Base-by-base conservation (phyloP, 2,113 vertebrate species). In the Orycteropus afer region DNA sequence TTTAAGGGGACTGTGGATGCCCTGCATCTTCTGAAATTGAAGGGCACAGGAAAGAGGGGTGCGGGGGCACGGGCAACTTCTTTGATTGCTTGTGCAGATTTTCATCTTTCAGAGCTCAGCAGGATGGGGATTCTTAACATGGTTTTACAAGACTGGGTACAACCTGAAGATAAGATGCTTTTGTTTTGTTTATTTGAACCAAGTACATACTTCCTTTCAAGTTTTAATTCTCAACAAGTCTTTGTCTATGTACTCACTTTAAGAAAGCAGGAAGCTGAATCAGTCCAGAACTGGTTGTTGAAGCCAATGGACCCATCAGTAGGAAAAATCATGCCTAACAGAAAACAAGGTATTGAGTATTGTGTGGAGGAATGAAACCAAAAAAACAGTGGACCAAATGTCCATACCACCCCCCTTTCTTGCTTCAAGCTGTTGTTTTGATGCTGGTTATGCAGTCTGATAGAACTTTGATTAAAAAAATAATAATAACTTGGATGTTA, bases 401-500 rank as follows among this genome's bases (percentile, higher is more conserved):
- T 63, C 71, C 71, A 53, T 11, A 57, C 61, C 82, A 9, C 2
- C 8, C 22, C 22, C 15, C n/a, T 49, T 77, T 87, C 40, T 59
- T 90, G 63, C 25, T 80, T 90, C 18, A 90, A 73, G 47, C 32
- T 86, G 5, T 34, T 78, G 53, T 82, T 81, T 74, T 47, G 61
- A 86, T 82, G 47, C 59, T 86, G 13, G 20, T n/a, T 73, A 57
- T 92, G 53, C 13, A 53, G 17, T 5, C 29, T 81, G 27, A 67
- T 17, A 18, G 81, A 67, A 18, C 22, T 3, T 88, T 47, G 25
- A 61, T 78, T 32, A 78, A 91, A 86, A 82, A n/a, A n/a, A n/a
- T n/a, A n/a, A n/a, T n/a, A n/a, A 86, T 67, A 91, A 96, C 11
- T 79, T 49, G 40, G 25, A 37, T 22, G 12, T 32, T 96, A 47